phyloP scores from a whole-genome alignment of 2,888 invertebrate species.

The Itoplectis maculator region DNA sequence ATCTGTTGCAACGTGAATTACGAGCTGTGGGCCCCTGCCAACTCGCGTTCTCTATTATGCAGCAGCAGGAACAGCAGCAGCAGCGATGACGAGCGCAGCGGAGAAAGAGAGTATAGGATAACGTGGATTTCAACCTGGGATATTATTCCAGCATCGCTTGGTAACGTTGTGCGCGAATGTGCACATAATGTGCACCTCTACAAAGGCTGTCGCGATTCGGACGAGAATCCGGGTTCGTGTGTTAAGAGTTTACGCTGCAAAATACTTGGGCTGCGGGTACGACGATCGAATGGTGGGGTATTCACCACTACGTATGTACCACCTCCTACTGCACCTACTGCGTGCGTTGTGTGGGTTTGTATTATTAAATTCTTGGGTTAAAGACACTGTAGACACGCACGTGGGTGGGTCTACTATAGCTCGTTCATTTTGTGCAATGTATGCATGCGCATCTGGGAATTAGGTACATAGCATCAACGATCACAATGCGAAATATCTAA shows the following conservation, averaged over 20 bases:
- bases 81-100: background rate
- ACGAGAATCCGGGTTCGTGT: conserved; percentile 45
- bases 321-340: no score
- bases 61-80: background rate
- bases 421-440: conserved; percentile 16
- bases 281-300: background rate
- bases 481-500: no score
- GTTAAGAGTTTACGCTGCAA: conserved; percentile 22
- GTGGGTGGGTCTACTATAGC: no score
- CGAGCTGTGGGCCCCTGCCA: background rate
- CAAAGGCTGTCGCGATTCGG: conserved; percentile 34
- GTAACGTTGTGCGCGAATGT: conserved; percentile 12
- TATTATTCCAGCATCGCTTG: conserved; percentile 23
- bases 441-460: no score
- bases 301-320: no score
- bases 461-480: no score
- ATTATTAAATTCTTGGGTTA: conserved; percentile 51
- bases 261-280: background rate
- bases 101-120: conserved; percentile 1
- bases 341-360: conserved; percentile 1
- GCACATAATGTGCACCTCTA: conserved; percentile 31
- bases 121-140: background rate
- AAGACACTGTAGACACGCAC: conserved; percentile 31
- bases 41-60: conserved; percentile 3
- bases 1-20: conserved; percentile 41